Evolutionary conservation across 2,888 invertebrate genomes (phyloP).

Genomic region (Drosophila putrida): DNA sequence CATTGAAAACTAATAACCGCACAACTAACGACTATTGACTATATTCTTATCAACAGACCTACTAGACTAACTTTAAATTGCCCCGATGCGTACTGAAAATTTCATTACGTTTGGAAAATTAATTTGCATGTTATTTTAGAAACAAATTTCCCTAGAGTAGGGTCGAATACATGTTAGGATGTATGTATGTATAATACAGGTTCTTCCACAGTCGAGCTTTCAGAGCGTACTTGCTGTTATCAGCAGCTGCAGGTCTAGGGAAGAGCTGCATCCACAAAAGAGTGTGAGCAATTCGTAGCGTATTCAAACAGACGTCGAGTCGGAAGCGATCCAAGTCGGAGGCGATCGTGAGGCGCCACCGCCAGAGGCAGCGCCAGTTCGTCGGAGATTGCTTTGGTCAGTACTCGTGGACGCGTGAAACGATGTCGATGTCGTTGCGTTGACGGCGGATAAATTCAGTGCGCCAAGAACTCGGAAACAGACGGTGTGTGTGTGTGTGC

Average conservation of each 20-base stretch:
- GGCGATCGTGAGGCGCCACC: constrained; percentile 42
- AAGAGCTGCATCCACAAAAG: constrained; percentile 25
- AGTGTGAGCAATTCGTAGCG: constrained; percentile 26
- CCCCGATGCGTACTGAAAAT: no score
- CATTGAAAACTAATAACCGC: no score
- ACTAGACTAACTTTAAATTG: no score
- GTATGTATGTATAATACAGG: no score
- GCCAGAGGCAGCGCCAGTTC: constrained; percentile 9
- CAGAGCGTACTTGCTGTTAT: constrained; percentile 3
- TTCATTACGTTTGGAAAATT: no score
- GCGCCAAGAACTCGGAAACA: constrained; percentile 37
- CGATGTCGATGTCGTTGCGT: constrained; percentile 80
- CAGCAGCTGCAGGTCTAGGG: constrained; percentile 8
- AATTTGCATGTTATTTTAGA: no score
- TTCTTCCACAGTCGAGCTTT: no score
- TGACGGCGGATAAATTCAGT: constrained; percentile 67
- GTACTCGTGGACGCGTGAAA: constrained; percentile 75
- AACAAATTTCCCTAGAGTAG: no score
- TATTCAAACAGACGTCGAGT: constrained; percentile 29
- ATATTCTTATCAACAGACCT: no score
- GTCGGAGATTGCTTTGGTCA: constrained; percentile 41
- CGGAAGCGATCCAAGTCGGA: constrained; percentile 38
- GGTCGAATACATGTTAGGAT: no score
- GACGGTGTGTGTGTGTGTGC: constrained; percentile 53
- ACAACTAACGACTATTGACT: no score